phyloP scores from a whole-genome alignment of 2,113 vertebrate species.

The Saiga tatarica region DNA sequence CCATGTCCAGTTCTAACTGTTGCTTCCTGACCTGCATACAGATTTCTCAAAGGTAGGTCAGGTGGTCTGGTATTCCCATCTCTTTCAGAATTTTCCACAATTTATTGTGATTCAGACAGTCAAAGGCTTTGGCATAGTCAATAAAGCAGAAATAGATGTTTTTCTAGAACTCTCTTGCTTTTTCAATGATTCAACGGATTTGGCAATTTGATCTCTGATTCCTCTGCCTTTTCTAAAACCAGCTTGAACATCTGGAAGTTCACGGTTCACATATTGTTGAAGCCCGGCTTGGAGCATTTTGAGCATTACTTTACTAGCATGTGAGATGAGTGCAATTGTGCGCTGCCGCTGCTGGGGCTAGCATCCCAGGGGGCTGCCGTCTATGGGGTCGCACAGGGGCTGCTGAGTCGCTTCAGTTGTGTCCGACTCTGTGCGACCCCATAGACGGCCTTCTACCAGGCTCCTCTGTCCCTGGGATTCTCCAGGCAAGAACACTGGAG shows the following conservation, averaged over 20 bases:
- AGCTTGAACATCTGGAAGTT: neutral
- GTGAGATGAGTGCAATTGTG: neutral
- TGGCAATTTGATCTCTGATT: neutral
- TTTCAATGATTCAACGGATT: neutral
- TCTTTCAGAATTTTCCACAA: neutral
- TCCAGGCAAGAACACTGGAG: no score
- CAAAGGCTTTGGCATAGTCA: neutral
- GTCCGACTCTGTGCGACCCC: no score
- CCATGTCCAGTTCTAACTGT: neutral
- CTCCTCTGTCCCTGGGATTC: no score
- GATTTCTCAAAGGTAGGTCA: neutral
- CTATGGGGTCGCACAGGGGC: no score
- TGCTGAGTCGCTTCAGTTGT: no score
- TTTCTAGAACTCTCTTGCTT: neutral
- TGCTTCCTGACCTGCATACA: neutral
- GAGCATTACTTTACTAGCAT: neutral
- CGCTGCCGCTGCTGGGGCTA: no score
- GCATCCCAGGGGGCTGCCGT: no score
- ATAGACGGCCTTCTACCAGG: no score
- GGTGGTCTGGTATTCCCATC: neutral
- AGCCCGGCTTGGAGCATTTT: neutral
- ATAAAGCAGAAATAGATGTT: neutral
- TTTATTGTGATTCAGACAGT: neutral
- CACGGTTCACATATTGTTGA: neutral
- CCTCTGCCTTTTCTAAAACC: neutral